Evolutionary conservation across 2,888 invertebrate genomes (phyloP), one percentile per base, ranked within the genome.

Genomic region (Oxycera nigricornis): DNA sequence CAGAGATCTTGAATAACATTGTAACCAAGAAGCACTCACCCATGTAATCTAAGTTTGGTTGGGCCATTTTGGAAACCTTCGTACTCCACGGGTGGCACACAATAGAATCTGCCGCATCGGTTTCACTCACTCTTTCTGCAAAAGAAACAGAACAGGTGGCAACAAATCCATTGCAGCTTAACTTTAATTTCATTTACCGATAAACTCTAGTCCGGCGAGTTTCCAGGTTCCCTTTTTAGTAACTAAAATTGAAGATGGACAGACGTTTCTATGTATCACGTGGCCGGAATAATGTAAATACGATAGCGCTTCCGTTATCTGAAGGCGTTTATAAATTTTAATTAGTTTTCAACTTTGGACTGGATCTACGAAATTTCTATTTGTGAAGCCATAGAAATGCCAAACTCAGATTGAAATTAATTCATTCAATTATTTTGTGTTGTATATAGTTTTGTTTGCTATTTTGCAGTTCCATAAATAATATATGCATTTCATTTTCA

Each of bases 141-240:
- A 46, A 14, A 6, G 1, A 6, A 26, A 46, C 35, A 17, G 2
- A 65, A 20, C 31, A 17, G 22, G 22, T 7, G 1, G 1, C 2
- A 62, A 39, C 46, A 14, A 30, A 28, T 61, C 17, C 35, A n/a
- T n/a, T n/a, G n/a, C n/a, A 39, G 20, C 24, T 2, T 52, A 20
- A 46, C 17, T 61, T 1, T 9, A 41, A 7, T n/a, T 20, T 30
- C 46, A 86, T 88, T 87, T 86, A 93, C 97, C 96, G 79, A 92
- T 89, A 86, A 97, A 98, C 83, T 97, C 97, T 77, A 98, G 89
- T 28, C 98, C 97, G 65, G 94, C 94, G 75, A 98, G 89, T 85
- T 98, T 98, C 98, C 98, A 98, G 52, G 95, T 94, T 78, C 97
- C 96, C 74, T 92, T 90, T 84, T 93, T 95, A 70, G 96, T 96